phyloP scores from a whole-genome alignment of 2,113 vertebrate species.

The Scortum barcoo region DNA sequence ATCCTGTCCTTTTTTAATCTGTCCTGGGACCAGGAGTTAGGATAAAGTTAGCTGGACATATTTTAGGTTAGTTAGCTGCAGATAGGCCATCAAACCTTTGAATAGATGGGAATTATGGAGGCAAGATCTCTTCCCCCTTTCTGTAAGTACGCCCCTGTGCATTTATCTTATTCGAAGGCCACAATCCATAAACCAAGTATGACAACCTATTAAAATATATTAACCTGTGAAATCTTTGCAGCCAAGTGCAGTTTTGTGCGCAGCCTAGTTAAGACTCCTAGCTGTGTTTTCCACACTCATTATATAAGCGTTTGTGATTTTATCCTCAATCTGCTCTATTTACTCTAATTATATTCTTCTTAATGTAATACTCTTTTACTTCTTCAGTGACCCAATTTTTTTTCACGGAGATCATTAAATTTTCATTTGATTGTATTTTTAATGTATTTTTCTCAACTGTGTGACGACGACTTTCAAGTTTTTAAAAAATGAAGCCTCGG shows the following conservation, averaged over 20 bases:
- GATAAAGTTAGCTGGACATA: neutral
- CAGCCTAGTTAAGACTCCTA: conserved; percentile 45
- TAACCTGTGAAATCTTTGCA: conserved; percentile 13
- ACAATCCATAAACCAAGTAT: neutral
- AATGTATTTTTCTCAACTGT: conserved; percentile 39
- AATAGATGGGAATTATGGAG: too few species aligned
- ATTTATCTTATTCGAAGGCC: conserved; percentile 11
- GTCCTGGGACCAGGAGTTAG: neutral
- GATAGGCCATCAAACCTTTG: neutral
- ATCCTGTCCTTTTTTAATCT: neutral
- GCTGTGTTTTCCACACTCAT: conserved; percentile 43
- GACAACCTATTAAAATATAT: conserved; percentile 8
- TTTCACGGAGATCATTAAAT: conserved; percentile 61
- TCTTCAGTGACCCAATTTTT: conserved; percentile 69
- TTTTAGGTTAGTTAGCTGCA: neutral
- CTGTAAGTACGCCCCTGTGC: neutral
- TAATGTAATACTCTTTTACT: conserved; percentile 38
- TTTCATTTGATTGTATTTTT: conserved; percentile 66
- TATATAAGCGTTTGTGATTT: conserved; percentile 49
- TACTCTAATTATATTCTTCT: conserved; percentile 60
- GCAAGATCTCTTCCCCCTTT: too few species aligned
- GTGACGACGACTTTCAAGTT: neutral
- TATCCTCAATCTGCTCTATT: conserved; percentile 46
- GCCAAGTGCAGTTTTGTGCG: conserved; percentile 15
- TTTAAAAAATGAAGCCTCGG: conserved; percentile 2